These are phyloP conservation scores for Saccopteryx bilineata DNA, from an alignment of 2,113 vertebrate genomes.

Conservation along the genomic window DNA sequence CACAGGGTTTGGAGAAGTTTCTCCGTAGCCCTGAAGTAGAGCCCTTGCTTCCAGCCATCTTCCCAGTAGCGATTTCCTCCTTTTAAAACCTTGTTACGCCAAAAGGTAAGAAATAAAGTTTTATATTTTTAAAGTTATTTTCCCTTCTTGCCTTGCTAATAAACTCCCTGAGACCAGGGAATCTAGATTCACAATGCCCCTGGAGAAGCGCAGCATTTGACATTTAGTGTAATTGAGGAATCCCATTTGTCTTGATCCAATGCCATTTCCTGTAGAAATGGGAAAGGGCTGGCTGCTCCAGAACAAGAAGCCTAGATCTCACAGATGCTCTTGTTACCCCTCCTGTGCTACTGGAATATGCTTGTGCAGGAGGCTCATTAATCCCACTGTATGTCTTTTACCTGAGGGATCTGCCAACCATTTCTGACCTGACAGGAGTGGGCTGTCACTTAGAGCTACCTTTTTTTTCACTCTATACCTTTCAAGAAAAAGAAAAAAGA, in stretches of 20 bases:
- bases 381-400: not conserved
- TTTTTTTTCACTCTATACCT: not conserved
- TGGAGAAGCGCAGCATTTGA: slow-evolving; percentile 36
- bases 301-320: not conserved
- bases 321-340: not conserved
- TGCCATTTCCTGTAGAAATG: not conserved
- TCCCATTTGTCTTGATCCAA: not conserved
- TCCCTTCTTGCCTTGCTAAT: slow-evolving; percentile 27
- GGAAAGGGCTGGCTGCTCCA: not conserved
- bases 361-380: no score
- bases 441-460: not conserved
- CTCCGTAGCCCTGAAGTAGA: not conserved
- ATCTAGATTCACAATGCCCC: slow-evolving; percentile 16
- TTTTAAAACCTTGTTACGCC: slow-evolving; percentile 4
- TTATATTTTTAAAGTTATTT: slow-evolving; percentile 28
- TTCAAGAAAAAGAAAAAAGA: not conserved
- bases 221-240: not conserved
- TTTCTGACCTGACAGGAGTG: not conserved
- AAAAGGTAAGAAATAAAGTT: slow-evolving; percentile 22
- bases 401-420: not conserved
- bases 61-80: not conserved
- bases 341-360: not conserved
- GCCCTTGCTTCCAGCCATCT: not conserved
- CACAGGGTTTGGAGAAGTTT: not conserved
- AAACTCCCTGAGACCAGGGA: not conserved